Evolutionary conservation across 2,113 vertebrate species (phyloP).

Genomic region (Nibea coibor): DNA sequence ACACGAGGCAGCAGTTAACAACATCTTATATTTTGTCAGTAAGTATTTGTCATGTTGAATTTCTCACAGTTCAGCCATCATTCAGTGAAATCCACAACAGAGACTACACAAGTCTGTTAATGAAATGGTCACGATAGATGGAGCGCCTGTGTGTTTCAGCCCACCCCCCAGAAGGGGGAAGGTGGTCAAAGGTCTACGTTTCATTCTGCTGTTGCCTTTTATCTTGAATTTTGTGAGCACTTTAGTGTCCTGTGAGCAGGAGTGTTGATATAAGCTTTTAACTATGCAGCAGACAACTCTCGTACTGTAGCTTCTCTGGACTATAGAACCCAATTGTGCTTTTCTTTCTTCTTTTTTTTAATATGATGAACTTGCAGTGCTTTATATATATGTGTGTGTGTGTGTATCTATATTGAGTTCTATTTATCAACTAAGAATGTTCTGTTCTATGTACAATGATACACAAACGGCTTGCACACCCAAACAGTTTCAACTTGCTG

Average conservation of each 20-base stretch:
- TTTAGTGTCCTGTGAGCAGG: constrained; percentile 69
- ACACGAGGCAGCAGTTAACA: not conserved
- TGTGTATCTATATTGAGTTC: constrained; percentile 31
- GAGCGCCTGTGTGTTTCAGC: not conserved
- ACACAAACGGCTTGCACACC: constrained; percentile 7
- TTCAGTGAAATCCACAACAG: constrained; percentile 9
- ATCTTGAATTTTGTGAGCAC: constrained; percentile 63
- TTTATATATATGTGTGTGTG: constrained; percentile 39
- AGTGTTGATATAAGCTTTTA: constrained; percentile 59
- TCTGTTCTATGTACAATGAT: constrained; percentile 40
- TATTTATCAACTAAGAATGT: constrained; percentile 47
- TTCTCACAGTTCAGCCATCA: not conserved
- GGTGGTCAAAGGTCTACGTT: constrained; percentile 17
- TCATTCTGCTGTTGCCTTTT: constrained; percentile 71
- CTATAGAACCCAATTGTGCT: constrained; percentile 20
- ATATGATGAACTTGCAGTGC: constrained; percentile 44
- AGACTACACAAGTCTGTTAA: not conserved
- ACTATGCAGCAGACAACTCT: constrained; percentile 73
- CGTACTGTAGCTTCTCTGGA: constrained; percentile 56
- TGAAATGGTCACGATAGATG: not conserved
- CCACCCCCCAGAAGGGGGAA: not conserved
- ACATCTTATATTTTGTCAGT: not conserved
- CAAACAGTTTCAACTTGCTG: constrained; percentile 37
- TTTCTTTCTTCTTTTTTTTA: not conserved
- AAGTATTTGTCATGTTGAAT: not conserved